Conservation (phyloP, 2,888 invertebrate species). For the Leptinotarsa tumamoca region DNA sequence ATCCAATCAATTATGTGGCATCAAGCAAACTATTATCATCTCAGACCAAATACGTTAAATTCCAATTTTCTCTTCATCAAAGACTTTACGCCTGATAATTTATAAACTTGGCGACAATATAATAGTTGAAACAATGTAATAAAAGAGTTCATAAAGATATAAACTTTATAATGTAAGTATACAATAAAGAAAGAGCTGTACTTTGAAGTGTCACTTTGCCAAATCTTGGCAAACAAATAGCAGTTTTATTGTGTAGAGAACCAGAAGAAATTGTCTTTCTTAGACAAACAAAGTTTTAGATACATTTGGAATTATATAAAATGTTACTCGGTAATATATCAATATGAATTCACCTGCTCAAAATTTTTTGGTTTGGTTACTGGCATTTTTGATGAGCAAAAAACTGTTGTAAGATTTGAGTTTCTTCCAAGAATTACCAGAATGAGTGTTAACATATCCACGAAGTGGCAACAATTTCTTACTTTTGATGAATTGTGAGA, state of each 20-base stretch:
- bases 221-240: conserved; percentile 9
- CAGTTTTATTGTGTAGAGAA: neutral
- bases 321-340: too few species aligned
- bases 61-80: conserved; percentile 7
- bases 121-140: conserved; percentile 48
- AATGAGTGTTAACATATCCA: too few species aligned
- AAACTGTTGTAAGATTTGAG: too few species aligned
- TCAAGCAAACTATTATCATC: neutral
- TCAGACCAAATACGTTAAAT: neutral
- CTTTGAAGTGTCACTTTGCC: conserved; percentile 7
- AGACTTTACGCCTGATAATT: conserved; percentile 32
- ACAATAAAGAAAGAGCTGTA: conserved; percentile 23
- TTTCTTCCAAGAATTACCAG: too few species aligned
- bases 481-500: too few species aligned
- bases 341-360: too few species aligned
- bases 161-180: conserved; percentile 42
- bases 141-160: conserved; percentile 51
- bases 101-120: conserved; percentile 46
- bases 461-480: too few species aligned
- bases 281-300: neutral
- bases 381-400: too few species aligned
- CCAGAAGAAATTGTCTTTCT: neutral
- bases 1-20: neutral
- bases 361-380: too few species aligned
- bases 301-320: neutral